Base-by-base conservation (phyloP, 2,888 invertebrate species). In the Pheosia gnoma region DNA sequence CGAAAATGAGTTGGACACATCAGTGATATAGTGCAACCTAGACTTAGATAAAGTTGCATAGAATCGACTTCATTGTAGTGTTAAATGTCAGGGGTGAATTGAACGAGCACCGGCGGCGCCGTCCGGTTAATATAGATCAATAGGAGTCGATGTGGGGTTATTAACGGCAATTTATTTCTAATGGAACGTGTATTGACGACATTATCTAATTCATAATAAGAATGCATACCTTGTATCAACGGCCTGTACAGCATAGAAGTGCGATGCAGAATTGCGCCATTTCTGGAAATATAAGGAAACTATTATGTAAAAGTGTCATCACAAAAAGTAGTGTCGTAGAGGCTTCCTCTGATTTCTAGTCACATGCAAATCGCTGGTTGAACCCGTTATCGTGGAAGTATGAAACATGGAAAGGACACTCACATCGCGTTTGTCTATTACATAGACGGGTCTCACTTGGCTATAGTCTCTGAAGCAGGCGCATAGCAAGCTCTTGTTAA, bases 241-340 rank as follows among this genome's bases (percentile, higher is more conserved):
- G 56, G 91, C 88, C 74, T 93, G 93, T 53, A 88, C 85, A 47
- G 93, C 88, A 77, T 93, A 93, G 81, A 93, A 93, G 73, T 84
- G 87, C 5, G 90, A 92, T 62, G 92, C 90, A 13, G 93, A 92
- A 72, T 92, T 90, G 66, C 93, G 86, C 93, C 93, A 93, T 88
- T 92, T 92, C 93, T 93, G 92, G 70, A 93, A 93, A 70, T 77
- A 78, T 59, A 56, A 59, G 37, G 56, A 59, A 59, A 36, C 61
- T 64, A 60, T 59, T 58, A 47, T 25, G 25, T 51, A 51, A 51
- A 51, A 51, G 49, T 4, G 49, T 51, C 8, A 51, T 7, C 51
- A 51, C 25, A 8, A 51, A 51, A 51, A 51, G 0, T 25, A 25
- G 3, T 6, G 13, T 49, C 43, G 9, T 25, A 25, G 25, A 4